Evolutionary conservation across 1,140 invertebrate species (phyloP), one percentile per base, ranked within the genome.

Genomic region (Nylanderia fulva): DNA sequence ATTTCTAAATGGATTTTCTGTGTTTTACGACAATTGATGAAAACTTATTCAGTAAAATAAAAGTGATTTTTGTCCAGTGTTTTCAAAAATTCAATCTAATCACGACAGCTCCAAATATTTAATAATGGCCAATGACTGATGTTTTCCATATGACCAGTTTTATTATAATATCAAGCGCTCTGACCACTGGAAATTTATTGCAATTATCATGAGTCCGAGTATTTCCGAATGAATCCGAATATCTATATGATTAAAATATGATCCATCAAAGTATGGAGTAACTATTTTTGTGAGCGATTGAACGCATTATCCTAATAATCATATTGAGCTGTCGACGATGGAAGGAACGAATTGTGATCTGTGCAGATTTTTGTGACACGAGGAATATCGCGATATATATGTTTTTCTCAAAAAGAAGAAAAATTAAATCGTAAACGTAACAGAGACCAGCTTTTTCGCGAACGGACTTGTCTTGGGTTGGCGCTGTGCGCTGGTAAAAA

Each of bases 401-500:
- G 4, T 15, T 42, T 79, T 42, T 63, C 18, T 48, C 3, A 56
- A 7, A 45, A 33, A 45, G 42, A 77, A 24, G 24, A 45, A 60
- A 45, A 27, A 39, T 63, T 29, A 11, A 48, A 48, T 27, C 11
- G 24, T 75, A 45, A 77, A 45, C 15, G 42, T 29, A 48, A 33
- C 3, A n/a, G n/a, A 9, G 48, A 74, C 1, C 15, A 63, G 58
- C 45, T 80, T n/a, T n/a, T n/a, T 54, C 15, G 64, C 60, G 36
- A 85, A 45, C 64, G n/a, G 29, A 60, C 45, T 69, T 52, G 33
- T 52, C 61, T 75, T 64, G 58, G 29, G 15, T 27, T 15, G 54
- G 86, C 66, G 82, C 52, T 87, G 87, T 85, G 66, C 66, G 76
- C 69, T 48, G n/a, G 29, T 77, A 39, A 79, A n/a, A 56, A 87